Percentiles rank a stretch among this genome's conserved stretches.
Evolutionary conservation across 2,113 vertebrate species (phyloP).

Genomic region (Leuciscus idus): DNA sequence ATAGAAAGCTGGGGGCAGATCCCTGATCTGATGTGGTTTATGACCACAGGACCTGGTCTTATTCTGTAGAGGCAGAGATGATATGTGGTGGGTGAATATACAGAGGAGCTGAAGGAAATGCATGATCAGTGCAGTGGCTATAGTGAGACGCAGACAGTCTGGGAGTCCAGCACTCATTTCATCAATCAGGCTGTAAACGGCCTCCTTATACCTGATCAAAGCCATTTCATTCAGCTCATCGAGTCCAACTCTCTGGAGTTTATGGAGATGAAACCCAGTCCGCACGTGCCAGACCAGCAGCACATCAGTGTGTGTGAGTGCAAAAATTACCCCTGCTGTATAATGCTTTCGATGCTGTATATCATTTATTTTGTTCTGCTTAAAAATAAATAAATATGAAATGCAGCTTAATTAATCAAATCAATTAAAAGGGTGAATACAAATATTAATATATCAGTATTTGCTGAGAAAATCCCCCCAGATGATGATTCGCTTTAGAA

Average conservation of each 20-base stretch:
- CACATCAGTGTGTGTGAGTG: neutral
- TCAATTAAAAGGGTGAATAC: neutral
- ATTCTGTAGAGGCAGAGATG: neutral
- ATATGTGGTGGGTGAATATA: neutral
- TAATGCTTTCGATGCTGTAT: neutral
- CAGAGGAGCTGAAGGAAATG: neutral
- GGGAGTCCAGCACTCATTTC: slow-evolving; percentile 24
- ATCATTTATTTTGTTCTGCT: neutral
- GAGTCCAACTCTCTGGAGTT: slow-evolving; percentile 16
- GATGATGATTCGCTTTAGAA: neutral
- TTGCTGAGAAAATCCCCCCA: neutral
- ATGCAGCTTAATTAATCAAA: neutral
- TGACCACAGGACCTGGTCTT: neutral
- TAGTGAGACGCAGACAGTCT: neutral
- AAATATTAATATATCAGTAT: neutral
- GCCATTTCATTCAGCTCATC: slow-evolving; percentile 12
- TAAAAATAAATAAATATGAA: neutral
- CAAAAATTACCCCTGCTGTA: neutral
- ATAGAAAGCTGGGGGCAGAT: neutral
- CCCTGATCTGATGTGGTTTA: neutral
- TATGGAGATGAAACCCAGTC: slow-evolving; percentile 36
- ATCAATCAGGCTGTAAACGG: slow-evolving; percentile 18
- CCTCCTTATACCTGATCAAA: slow-evolving; percentile 32
- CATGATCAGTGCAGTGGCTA: too few species aligned
- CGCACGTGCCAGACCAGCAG: neutral